Evolutionary conservation across 2,113 vertebrate genomes (phyloP).

Genomic region (Romanogobio albipinnatus): DNA sequence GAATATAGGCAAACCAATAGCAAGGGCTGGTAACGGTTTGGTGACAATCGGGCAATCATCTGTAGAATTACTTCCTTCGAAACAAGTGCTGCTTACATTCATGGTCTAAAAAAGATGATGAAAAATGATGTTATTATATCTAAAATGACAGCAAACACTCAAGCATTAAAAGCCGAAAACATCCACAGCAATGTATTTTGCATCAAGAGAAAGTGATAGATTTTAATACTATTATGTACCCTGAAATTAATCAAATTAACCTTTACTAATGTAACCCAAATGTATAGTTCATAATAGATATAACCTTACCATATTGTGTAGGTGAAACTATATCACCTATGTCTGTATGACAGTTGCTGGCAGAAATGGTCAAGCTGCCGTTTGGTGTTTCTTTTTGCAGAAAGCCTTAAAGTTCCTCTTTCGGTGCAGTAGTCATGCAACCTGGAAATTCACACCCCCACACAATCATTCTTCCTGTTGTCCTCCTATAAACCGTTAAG

Average conservation of each 20-base stretch:
- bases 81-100: rapidly evolving
- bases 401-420: slow-evolving; percentile 42
- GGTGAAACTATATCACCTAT: not conserved
- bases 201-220: not conserved
- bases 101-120: not conserved
- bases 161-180: not conserved
- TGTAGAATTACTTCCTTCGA: rapidly evolving
- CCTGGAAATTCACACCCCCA: slow-evolving; percentile 24
- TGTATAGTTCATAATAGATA: not conserved
- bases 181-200: not conserved
- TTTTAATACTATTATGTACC: not conserved
- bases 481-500: slow-evolving; percentile 22
- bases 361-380: slow-evolving; percentile 4
- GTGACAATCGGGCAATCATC: rapidly evolving
- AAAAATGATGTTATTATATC: not conserved
- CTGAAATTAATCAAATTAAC: not conserved
- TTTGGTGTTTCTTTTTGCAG: slow-evolving; percentile 2
- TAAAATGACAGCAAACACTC: not conserved
- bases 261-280: not conserved
- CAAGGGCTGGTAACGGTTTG: not conserved
- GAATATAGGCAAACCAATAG: slow-evolving; percentile 59
- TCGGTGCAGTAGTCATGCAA: not conserved
- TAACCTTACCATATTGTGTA: not conserved
- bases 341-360: not conserved
- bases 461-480: slow-evolving; percentile 30